Evolutionary conservation across 1,140 invertebrate genomes (phyloP).

Genomic region (Microplitis demolitor): DNA sequence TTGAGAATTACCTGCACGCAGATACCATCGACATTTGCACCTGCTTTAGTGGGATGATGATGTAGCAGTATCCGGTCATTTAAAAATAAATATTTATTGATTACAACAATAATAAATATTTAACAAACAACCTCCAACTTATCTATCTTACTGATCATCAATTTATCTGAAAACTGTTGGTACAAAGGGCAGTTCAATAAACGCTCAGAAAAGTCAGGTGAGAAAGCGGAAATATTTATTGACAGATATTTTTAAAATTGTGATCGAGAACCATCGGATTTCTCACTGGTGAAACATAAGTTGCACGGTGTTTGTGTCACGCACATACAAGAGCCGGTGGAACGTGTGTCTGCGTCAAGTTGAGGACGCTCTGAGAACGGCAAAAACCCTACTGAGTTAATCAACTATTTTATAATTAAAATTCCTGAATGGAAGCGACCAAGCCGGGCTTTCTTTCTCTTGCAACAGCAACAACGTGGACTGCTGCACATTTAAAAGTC

Average conservation of each 20-base stretch:
- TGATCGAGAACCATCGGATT: constrained; percentile 2
- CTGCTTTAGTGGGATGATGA: constrained; percentile 26
- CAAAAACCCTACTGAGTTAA: constrained; percentile 64
- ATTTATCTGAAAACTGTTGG: no score
- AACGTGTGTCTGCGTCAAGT: constrained; percentile 26
- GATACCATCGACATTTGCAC: constrained; percentile 31
- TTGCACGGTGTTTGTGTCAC: constrained; percentile 25
- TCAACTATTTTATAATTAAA: constrained; percentile 66
- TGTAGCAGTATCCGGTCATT: constrained; percentile 18
- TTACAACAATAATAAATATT: no score
- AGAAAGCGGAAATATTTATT: not conserved
- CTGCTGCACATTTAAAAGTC: constrained; percentile 6
- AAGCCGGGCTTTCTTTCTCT: not conserved
- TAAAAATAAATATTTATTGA: not conserved
- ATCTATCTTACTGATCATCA: not conserved
- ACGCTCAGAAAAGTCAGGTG: no score
- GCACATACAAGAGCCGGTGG: constrained; percentile 11
- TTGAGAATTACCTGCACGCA: constrained; percentile 32
- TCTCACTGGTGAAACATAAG: not conserved
- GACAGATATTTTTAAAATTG: not conserved
- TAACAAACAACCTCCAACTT: no score
- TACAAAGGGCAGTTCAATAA: no score
- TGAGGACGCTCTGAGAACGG: constrained; percentile 49
- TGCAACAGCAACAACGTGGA: constrained; percentile 1
- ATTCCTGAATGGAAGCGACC: constrained; percentile 52